These are phyloP conservation scores for Priocnemis perturbator DNA, from an alignment of 2,888 invertebrate genomes.

Conservation along the genomic window DNA sequence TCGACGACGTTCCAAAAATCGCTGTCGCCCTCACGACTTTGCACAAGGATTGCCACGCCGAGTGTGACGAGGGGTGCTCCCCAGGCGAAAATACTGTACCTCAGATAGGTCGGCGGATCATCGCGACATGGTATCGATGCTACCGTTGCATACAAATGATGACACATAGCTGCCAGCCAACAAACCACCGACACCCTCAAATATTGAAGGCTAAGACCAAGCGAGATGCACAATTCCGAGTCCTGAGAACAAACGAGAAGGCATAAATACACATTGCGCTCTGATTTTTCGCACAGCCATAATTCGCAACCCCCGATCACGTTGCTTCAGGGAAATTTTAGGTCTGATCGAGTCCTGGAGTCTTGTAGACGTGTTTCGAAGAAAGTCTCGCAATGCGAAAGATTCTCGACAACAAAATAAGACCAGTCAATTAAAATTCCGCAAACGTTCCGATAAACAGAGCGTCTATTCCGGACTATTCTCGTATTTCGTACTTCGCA, in stretches of 20 bases:
- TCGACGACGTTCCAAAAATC: constrained; percentile 76
- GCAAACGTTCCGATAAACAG: not conserved
- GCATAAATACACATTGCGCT: too few species aligned
- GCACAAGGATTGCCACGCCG: constrained; percentile 76
- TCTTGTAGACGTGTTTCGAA: too few species aligned
- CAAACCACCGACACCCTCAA: constrained; percentile 81
- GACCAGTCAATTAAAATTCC: constrained; percentile 17
- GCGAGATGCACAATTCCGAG: constrained; percentile 79
- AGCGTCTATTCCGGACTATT: not conserved
- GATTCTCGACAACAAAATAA: too few species aligned
- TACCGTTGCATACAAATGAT: constrained; percentile 78
- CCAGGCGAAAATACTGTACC: constrained; percentile 81
- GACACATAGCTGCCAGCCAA: constrained; percentile 83
- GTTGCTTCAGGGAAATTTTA: too few species aligned
- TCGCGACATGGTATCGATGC: constrained; percentile 70
- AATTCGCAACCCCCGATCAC: too few species aligned
- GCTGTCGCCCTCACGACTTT: constrained; percentile 75
- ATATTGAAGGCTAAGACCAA: constrained; percentile 81
- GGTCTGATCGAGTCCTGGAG: too few species aligned
- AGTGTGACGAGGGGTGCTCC: constrained; percentile 79
- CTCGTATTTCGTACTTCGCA: not conserved
- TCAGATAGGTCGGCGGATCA: constrained; percentile 74
- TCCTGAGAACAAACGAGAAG: too few species aligned
- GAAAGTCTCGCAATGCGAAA: too few species aligned
- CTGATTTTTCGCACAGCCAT: too few species aligned